Conservation (phyloP, 2,797 vertebrate genomes). For the Distichodus sexfasciatus region DNA sequence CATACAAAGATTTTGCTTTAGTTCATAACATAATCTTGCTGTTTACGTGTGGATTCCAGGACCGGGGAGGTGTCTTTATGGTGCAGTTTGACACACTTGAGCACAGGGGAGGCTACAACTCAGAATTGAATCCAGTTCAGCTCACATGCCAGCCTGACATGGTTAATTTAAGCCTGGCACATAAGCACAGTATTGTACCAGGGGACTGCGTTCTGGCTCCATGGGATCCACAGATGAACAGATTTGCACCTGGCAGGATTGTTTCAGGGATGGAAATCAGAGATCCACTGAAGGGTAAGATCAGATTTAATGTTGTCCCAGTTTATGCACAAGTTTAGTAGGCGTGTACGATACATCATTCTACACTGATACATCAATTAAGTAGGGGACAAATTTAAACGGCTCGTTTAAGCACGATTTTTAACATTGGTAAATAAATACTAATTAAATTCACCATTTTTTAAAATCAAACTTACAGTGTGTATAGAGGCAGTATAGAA, state of each 20-base stretch:
- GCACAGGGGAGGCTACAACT: slow-evolving; percentile 24
- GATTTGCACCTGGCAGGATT: slow-evolving; percentile 79
- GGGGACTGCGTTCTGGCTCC: slow-evolving; percentile 83
- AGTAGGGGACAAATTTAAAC: no score
- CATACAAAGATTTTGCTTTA: no score
- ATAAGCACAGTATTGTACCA: slow-evolving; percentile 62
- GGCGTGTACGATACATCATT: no score
- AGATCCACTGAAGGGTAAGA: slow-evolving; percentile 55
- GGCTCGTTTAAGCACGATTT: no score
- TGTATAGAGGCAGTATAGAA: no score
- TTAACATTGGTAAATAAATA: no score
- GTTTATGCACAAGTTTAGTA: no score
- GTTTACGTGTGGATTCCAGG: slow-evolving; percentile 56
- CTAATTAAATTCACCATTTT: no score
- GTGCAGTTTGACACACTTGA: slow-evolving; percentile 74
- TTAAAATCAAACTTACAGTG: no score
- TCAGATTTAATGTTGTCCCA: no score
- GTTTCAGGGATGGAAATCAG: slow-evolving; percentile 64
- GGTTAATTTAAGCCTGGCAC: slow-evolving; percentile 61
- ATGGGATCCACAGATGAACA: slow-evolving; percentile 70
- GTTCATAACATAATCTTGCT: background rate
- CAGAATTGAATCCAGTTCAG: slow-evolving; percentile 47
- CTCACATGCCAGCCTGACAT: slow-evolving; percentile 71
- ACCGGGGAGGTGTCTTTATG: slow-evolving; percentile 66
- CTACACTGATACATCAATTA: no score